Evolutionary conservation across 1,140 invertebrate species (phyloP), one percentile per base, ranked within the genome.

Genomic region (Drosophila repletoides): DNA sequence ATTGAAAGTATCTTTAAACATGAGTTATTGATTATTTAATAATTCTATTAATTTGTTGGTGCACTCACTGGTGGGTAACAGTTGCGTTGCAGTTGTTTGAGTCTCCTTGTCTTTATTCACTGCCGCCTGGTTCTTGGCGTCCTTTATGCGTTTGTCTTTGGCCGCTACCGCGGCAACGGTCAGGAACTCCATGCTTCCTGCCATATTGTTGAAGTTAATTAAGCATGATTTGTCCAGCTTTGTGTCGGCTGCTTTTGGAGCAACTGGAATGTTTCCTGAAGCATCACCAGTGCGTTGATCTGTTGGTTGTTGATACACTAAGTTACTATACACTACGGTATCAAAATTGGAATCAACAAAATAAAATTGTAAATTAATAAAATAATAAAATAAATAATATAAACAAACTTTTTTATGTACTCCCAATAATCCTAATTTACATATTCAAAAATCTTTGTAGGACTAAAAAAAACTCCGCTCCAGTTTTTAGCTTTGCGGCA

Each of bases 121-220:
- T 36, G 88, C 84, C 1, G 69, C 72, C 33, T 89, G 91, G 76
- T 94, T 95, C 67, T 94, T 95, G 1, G 93, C 93, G 88, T 96
- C 95, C 76, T 96, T 96, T 19, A 94, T 92, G 33, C 95, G 92
- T 90, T 97, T 97, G 88, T 96, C 95, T 90, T 96, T 95, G 28
- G 95, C 95, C 2, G 94, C 95, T 53, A 95, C 94, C 36, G 95
- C 96, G 38, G 96, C 95, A 21, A 96, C 93, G 59, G 94, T 95
- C 2, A 97, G 90, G 38, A 89, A 79, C 40, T 88, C 88, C 64
- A 89, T 73, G 22, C 89, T 87, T 7, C 75, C 58, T 3, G 66
- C 53, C 26, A 84, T 56, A 19, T 61, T 83, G 41, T 68, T 75
- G 2, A 84, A 68, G 34, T 86, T 86, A 2, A 75, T 34, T 6